Evolutionary conservation across 2,888 invertebrate species (phyloP), one percentile per base, ranked within the genome.

Genomic region (Caenorhabditis doughertyi): DNA sequence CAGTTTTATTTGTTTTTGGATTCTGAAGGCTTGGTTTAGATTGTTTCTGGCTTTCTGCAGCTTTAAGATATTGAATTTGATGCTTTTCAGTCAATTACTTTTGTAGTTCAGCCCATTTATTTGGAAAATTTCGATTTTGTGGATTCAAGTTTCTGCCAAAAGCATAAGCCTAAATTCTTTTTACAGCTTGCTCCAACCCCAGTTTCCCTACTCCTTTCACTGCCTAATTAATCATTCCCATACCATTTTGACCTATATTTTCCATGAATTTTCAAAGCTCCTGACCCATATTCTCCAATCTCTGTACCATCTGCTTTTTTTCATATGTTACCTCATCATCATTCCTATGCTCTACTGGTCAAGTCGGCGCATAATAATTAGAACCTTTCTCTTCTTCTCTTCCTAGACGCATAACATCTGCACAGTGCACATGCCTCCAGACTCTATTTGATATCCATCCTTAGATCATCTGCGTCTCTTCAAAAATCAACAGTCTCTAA

Each of bases 361-460:
- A 7, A 25, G 67, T 76, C 76, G 51, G 60, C 49, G 60, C 76
- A 76, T 76, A 76, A 76, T 76, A 68, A 76, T 60, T 67, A 51
- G 60, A 42, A 32, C 13, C 35, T 44, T n/a, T n/a, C n/a, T n/a
- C n/a, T n/a, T n/a, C n/a, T n/a, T n/a, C 7, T 29, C 18, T 21
- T 21, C 47, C 44, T 23, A 39, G 56, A 47, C 58, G 16, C 39
- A 39, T 39, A 58, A 42, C 55, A 64, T 73, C 73, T 64, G 64
- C 55, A 18, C n/a, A n/a, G n/a, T 55, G 55, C 49, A 56, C 51
- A 64, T 76, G 76, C 67, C 58, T 67, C 1, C 55, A 56, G 25
- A 58, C 47, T n/a, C n/a, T n/a, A n/a, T n/a, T n/a, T n/a, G n/a
- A n/a, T n/a, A n/a, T n/a, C n/a, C n/a, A n/a, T n/a, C n/a, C n/a